These are phyloP conservation scores for Coreius guichenoti DNA, from an alignment of 2,797 vertebrate species.

Conservation along the genomic window DNA sequence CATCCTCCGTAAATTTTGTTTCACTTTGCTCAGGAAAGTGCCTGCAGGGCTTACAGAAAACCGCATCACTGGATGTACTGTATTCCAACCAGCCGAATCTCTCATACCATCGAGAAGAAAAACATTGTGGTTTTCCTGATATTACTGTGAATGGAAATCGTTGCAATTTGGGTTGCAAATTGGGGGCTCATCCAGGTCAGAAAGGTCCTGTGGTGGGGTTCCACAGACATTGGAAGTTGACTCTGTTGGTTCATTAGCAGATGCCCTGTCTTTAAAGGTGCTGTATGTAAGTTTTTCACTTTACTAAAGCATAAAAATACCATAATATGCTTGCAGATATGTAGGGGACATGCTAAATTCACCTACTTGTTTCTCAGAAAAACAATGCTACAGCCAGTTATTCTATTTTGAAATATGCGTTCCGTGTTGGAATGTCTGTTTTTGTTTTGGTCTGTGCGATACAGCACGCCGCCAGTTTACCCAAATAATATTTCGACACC, in stretches of 20 bases:
- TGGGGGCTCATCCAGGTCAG: not conserved
- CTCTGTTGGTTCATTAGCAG: not conserved
- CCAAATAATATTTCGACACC: too few relatives aligned
- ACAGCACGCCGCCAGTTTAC: too few relatives aligned
- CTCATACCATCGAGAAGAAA: not conserved
- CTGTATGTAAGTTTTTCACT: too few relatives aligned
- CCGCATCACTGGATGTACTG: not conserved
- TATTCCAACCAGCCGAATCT: not conserved
- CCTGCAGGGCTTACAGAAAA: not conserved
- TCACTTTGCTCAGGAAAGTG: not conserved
- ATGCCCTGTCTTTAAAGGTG: too few relatives aligned
- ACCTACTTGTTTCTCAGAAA: too few relatives aligned
- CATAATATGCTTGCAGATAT: too few relatives aligned
- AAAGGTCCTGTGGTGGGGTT: not conserved
- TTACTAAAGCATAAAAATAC: too few relatives aligned
- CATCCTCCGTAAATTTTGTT: not conserved
- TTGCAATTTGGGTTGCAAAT: not conserved
- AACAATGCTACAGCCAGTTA: too few relatives aligned
- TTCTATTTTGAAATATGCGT: too few relatives aligned
- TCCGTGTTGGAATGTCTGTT: too few relatives aligned
- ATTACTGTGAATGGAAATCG: not conserved
- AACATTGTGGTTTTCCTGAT: not conserved
- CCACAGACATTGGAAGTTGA: not conserved
- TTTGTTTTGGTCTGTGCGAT: too few relatives aligned
- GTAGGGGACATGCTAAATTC: too few relatives aligned